Evolutionary conservation across 1,140 invertebrate species (phyloP).

Genomic region (Drosophila punjabiensis): DNA sequence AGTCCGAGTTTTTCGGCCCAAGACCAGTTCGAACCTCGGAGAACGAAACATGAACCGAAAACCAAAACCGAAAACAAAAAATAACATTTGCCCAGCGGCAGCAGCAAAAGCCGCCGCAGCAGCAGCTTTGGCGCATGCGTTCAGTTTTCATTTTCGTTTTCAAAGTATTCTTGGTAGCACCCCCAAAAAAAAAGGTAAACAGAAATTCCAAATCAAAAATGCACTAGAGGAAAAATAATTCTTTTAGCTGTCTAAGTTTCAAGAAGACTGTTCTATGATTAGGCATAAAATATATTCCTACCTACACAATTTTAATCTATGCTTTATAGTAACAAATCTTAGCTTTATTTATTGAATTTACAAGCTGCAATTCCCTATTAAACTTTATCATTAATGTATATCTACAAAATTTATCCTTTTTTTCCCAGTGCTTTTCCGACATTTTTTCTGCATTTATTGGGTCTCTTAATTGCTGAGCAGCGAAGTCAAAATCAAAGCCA

Average conservation of each 20-base stretch:
- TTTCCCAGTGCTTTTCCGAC: background rate
- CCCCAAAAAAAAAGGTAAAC: constrained; percentile 6
- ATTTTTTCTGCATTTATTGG: constrained; percentile 23
- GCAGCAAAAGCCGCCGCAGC: constrained; percentile 32
- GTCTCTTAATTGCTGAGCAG: constrained; percentile 26
- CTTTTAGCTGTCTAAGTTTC: background rate
- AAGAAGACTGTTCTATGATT: background rate
- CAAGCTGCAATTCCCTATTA: background rate
- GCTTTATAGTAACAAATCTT: background rate
- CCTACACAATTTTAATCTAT: no score
- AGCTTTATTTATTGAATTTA: background rate
- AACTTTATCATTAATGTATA: background rate
- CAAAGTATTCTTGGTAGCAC: constrained; percentile 21
- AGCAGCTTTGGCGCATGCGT: constrained; percentile 49
- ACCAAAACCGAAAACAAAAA: constrained; percentile 40
- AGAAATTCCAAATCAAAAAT: constrained; percentile 7
- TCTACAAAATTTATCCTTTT: background rate
- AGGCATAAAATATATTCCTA: background rate
- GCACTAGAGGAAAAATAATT: background rate
- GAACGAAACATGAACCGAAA: constrained; percentile 49
- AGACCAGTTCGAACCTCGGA: constrained; percentile 55
- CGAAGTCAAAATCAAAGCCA: constrained; percentile 34
- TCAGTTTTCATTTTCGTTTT: constrained; percentile 71
- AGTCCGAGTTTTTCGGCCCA: constrained; percentile 29
- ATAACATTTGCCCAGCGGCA: constrained; percentile 59